A percentile compares a stretch with the other conserved stretches of the same genome.
Conservation (phyloP, 2,888 invertebrate genomes). For the Pterostichus niger region DNA sequence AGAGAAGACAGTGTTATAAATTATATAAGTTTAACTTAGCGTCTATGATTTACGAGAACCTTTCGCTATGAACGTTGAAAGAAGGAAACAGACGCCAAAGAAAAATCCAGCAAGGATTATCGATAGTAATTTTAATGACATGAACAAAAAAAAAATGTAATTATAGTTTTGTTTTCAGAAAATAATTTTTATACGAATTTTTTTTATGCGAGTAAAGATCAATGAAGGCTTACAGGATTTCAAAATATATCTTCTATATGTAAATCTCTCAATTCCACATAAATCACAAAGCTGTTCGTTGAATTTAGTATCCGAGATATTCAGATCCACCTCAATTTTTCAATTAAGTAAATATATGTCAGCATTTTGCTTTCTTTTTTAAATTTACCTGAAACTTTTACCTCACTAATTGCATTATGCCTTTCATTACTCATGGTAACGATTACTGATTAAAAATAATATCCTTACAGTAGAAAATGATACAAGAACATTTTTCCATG, state of each 20-base stretch:
- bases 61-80: constrained; percentile 25
- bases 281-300: too few species aligned
- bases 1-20: constrained; percentile 21
- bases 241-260: too few species aligned
- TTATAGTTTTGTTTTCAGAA: constrained; percentile 5
- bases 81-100: constrained; percentile 6
- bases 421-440: constrained; percentile 27
- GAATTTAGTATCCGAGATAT: too few species aligned
- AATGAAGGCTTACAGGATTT: too few species aligned
- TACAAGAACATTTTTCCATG: constrained; percentile 1
- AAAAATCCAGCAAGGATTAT: constrained; percentile 16
- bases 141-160: background rate
- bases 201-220: too few species aligned
- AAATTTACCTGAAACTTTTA: constrained; percentile 2
- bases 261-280: too few species aligned
- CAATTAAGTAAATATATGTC: background rate
- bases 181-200: too few species aligned
- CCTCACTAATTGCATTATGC: constrained; percentile 19
- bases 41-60: constrained; percentile 41
- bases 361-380: constrained; percentile 15
- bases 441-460: constrained; percentile 36
- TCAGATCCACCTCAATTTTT: too few species aligned
- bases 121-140: background rate
- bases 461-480: background rate
- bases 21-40: constrained; percentile 48